A percentile compares a stretch with the other conserved stretches of the same genome.
phyloP scores from a whole-genome alignment of 2,888 invertebrate species.

The Nematopogon swammerdamellus region DNA sequence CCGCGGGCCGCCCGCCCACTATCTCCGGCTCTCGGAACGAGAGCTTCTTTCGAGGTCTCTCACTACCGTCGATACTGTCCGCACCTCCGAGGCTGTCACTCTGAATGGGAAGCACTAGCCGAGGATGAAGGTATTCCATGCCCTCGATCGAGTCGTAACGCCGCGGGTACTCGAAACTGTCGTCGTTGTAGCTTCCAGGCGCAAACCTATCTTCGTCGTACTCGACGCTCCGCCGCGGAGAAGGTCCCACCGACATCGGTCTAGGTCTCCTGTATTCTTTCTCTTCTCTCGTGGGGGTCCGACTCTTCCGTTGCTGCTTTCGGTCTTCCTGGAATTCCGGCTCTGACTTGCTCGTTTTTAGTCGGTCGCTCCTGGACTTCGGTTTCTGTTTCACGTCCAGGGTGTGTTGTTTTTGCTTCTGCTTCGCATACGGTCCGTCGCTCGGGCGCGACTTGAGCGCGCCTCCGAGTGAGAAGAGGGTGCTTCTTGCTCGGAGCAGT shows the following conservation, averaged over 20 bases:
- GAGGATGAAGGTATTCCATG: conserved; percentile 34
- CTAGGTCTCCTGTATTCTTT: conserved; percentile 29
- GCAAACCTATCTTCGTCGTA: conserved; percentile 28
- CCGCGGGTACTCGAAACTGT: conserved; percentile 23
- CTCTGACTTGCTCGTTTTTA: conserved; percentile 37
- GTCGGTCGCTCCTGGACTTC: conserved; percentile 29
- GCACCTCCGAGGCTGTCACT: conserved; percentile 33
- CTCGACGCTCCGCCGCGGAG: conserved; percentile 19
- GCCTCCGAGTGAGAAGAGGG: conserved; percentile 40
- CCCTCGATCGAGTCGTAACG: conserved; percentile 36
- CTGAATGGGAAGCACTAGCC: conserved; percentile 32
- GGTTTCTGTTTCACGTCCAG: conserved; percentile 44
- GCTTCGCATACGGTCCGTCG: conserved; percentile 13
- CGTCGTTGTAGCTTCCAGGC: conserved; percentile 23
- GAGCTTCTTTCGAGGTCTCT: conserved; percentile 77
- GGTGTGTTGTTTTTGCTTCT: conserved; percentile 27
- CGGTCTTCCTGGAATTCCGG: conserved; percentile 38
- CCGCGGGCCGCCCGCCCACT: conserved; percentile 30
- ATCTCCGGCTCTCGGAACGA: conserved; percentile 86
- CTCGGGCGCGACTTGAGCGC: conserved; percentile 44
- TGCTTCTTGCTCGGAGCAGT: conserved; percentile 39
- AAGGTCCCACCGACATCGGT: conserved; percentile 40
- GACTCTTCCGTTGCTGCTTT: conserved; percentile 32
- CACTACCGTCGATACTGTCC: conserved; percentile 33
- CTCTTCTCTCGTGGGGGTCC: conserved; percentile 22